Conservation (phyloP, 2,888 invertebrate genomes). For the Macrostomum cliftonense region DNA sequence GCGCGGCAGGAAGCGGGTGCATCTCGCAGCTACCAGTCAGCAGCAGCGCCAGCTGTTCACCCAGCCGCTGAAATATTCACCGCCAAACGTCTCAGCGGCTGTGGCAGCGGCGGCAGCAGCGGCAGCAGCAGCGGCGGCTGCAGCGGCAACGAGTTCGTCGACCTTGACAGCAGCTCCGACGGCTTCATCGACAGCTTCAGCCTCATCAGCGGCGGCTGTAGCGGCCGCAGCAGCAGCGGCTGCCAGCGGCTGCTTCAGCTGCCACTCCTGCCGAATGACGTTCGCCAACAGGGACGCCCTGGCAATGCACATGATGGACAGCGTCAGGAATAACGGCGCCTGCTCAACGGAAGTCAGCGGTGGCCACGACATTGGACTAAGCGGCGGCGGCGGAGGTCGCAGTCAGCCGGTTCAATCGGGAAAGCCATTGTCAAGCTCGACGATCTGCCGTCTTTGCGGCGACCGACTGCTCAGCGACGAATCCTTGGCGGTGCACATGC, state of each 20-base stretch:
- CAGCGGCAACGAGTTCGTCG: no score
- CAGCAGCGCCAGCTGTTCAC: no score
- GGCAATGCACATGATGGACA: slow-evolving; percentile 30
- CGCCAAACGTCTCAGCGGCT: no score
- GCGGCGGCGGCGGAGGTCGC: not conserved
- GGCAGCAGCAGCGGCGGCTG: no score
- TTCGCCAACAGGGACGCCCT: slow-evolving; percentile 26
- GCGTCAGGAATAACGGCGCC: slow-evolving; percentile 7
- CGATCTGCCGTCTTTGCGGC: slow-evolving; percentile 7
- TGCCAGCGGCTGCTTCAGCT: slow-evolving; percentile 13
- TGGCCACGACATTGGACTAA: not conserved
- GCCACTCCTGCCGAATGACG: slow-evolving; percentile 25
- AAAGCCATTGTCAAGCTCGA: slow-evolving; percentile 1
- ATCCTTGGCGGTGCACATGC: slow-evolving; percentile 10
- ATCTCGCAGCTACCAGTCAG: no score
- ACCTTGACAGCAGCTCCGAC: no score
- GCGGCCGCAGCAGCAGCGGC: no score
- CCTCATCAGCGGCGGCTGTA: no score
- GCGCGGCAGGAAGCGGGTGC: no score
- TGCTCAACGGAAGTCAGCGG: not conserved
- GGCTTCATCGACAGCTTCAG: no score
- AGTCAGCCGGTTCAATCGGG: not conserved
- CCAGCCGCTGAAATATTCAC: no score
- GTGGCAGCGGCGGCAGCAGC: no score
- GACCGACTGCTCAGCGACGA: slow-evolving; percentile 5